Evolutionary conservation across 2,888 invertebrate species (phyloP), one percentile per base, ranked within the genome.

Genomic region (Enchytraeus crypticus): DNA sequence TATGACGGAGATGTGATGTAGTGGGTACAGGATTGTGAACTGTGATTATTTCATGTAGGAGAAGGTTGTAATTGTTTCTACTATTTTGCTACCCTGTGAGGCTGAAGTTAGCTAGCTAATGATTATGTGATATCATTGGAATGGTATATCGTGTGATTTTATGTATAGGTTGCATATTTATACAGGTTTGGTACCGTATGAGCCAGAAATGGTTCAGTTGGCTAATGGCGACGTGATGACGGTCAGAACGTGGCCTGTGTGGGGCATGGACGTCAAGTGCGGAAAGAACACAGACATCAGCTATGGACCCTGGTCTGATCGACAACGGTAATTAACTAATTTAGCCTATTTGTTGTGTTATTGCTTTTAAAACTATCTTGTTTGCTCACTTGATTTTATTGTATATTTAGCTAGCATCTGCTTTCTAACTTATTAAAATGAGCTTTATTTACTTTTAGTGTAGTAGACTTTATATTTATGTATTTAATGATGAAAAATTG

Each of bases 271-370:
- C 77, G 88, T 95, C 59, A 93, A 92, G 73, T 82, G 82, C 74
- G 74, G 74, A 33, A 76, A 77, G 67, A 90, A 92, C 0, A 93
- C 92, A 80, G 93, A 91, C 66, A 90, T 98, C 72, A 95, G 93
- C 79, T 98, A 97, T 75, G 97, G 97, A 0, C 97, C 97, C 0
- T 98, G 97, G 97, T 97, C 96, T 2, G 97, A 98, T 77, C 84
- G 95, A 56, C 97, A 98, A 77, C 85, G 97, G 78, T 78, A 62
- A n/a, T n/a, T n/a, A n/a, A n/a, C n/a, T 32, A 53, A 29, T 51
- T 27, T 3, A 21, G 46, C 46, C 43, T 45, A 4, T 33, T 55
- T 14, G 5, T 53, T 8, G 26, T 8, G 27, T 14, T 27, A 29
- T 5, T 53, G 5, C 14, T 53, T 5, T 29, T 53, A 5, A 29